A percentile compares a stretch with the other conserved stretches of the same genome.
Evolutionary conservation across 2,888 invertebrate genomes (phyloP).

Genomic region (Meganola albula): DNA sequence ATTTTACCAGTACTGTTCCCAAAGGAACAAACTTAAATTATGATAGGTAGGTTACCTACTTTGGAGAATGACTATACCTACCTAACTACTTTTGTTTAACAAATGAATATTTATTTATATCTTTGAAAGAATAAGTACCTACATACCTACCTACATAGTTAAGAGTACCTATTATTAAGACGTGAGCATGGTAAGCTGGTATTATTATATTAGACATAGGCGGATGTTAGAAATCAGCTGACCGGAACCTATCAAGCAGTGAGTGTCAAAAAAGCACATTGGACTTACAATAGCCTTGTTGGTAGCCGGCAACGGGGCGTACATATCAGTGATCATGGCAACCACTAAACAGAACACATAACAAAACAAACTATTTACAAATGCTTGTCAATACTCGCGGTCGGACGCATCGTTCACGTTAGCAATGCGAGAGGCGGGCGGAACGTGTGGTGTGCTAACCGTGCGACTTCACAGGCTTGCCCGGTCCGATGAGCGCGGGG

Average conservation of each 20-base stretch:
- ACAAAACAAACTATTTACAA: slow-evolving; percentile 26
- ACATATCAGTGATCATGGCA: slow-evolving; percentile 72
- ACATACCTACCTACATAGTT: too few species aligned
- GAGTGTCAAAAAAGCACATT: slow-evolving; percentile 17
- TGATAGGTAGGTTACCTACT: too few species aligned
- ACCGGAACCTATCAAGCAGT: slow-evolving; percentile 23
- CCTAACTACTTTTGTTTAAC: slow-evolving; percentile 5
- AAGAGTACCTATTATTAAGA: too few species aligned
- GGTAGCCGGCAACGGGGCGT: slow-evolving; percentile 66
- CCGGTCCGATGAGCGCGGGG: slow-evolving; percentile 17
- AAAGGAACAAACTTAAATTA: too few species aligned
- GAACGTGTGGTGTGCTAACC: slow-evolving; percentile 29
- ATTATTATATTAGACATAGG: too few species aligned
- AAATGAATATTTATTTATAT: too few species aligned
- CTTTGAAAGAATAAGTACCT: too few species aligned
- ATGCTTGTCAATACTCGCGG: slow-evolving; percentile 18
- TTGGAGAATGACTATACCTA: too few species aligned
- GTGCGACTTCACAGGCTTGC: too few species aligned
- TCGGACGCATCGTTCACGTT: slow-evolving; percentile 40
- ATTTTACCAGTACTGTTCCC: too few species aligned
- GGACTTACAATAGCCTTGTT: slow-evolving; percentile 68
- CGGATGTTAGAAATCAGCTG: slow-evolving; percentile 18
- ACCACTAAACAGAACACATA: slow-evolving; percentile 44
- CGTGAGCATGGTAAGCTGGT: too few species aligned
- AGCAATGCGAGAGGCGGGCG: slow-evolving; percentile 31